phyloP scores from a whole-genome alignment of 1,140 invertebrate genomes.

The Kradibia gibbosae region DNA sequence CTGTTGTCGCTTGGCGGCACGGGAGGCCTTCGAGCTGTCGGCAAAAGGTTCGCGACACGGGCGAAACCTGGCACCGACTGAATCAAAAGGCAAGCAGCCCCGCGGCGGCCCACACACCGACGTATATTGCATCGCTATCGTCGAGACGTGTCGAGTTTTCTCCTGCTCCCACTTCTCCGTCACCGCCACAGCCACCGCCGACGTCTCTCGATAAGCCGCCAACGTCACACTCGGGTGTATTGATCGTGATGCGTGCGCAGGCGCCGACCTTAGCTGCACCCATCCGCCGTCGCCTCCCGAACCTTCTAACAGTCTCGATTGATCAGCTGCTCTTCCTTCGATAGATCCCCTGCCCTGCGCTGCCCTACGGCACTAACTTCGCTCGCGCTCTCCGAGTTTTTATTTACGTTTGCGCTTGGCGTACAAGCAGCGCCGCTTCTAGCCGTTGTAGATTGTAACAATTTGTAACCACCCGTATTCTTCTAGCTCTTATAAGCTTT shows the following conservation, averaged over 20 bases:
- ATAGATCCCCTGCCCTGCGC: not conserved
- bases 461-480: too few species aligned
- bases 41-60: not conserved
- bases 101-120: not conserved
- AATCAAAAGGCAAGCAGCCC: not conserved
- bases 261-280: not conserved
- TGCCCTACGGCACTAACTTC: too few species aligned
- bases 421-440: too few species aligned
- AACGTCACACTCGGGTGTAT: not conserved
- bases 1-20: not conserved
- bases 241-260: slow-evolving; percentile 20
- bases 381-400: too few species aligned
- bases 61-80: not conserved
- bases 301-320: not conserved
- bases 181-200: not conserved
- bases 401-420: too few species aligned
- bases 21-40: not conserved
- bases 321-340: not conserved
- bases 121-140: too few species aligned
- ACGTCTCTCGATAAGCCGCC: not conserved
- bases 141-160: not conserved
- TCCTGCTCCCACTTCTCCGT: not conserved
- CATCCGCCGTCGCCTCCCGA: too few species aligned
- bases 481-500: too few species aligned
- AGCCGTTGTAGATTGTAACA: too few species aligned